Conservation (phyloP, 2,888 invertebrate genomes). For the Tanytarsus gracilentus region DNA sequence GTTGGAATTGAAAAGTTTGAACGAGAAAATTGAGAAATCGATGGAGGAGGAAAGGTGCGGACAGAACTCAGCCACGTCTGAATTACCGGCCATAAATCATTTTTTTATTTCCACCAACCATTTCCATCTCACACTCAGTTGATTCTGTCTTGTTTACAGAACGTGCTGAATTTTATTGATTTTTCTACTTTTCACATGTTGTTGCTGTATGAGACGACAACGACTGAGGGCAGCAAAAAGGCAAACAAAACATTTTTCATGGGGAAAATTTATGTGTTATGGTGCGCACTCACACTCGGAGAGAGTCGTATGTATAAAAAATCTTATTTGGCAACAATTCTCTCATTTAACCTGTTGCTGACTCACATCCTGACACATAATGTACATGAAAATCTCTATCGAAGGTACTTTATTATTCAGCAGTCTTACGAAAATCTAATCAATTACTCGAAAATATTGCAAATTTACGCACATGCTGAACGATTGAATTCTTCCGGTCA, state of each 20-base stretch:
- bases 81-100: too few species aligned
- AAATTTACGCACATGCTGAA: too few species aligned
- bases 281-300: background rate
- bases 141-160: conserved; percentile 3
- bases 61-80: too few species aligned
- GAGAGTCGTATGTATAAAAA: too few species aligned
- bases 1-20: too few species aligned
- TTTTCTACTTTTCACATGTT: background rate
- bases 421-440: conserved; percentile 5
- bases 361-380: background rate
- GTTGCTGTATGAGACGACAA: background rate
- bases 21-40: too few species aligned
- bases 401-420: background rate
- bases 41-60: too few species aligned
- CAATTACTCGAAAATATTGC: background rate
- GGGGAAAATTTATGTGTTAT: background rate
- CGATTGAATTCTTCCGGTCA: too few species aligned
- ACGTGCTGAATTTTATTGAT: conserved; percentile 10
- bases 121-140: too few species aligned
- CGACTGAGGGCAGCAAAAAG: background rate
- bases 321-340: background rate
- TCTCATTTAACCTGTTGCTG: background rate
- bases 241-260: conserved; percentile 13
- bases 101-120: too few species aligned
- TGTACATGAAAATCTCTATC: background rate